These are phyloP conservation scores for Reticulitermes speratus DNA, from an alignment of 1,140 invertebrate genomes.

Conservation along the genomic window DNA sequence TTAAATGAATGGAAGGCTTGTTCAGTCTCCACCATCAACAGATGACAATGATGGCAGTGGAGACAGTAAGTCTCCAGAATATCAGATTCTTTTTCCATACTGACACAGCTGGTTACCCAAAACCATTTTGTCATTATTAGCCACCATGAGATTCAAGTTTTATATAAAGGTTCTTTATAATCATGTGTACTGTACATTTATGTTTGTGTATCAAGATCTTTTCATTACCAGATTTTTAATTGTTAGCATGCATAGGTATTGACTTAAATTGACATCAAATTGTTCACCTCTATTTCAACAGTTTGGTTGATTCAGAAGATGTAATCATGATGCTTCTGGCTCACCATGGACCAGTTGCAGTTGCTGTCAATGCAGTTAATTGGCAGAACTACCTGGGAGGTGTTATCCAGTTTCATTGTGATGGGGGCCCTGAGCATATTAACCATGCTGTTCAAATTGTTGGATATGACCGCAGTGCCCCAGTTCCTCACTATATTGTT, in stretches of 20 bases:
- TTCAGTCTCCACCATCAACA: no score
- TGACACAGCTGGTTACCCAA: no score
- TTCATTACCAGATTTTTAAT: no score
- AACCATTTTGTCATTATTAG: no score
- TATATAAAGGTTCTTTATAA: no score
- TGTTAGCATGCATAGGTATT: background rate
- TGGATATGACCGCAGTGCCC: constrained; percentile 73
- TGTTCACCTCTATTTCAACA: constrained; percentile 42
- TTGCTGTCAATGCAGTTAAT: constrained; percentile 77
- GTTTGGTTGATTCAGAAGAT: constrained; percentile 66
- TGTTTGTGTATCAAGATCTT: no score
- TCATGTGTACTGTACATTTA: no score
- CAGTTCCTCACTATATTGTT: constrained; percentile 79
- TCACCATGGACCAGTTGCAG: constrained; percentile 71
- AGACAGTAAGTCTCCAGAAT: no score
- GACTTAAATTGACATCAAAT: background rate
- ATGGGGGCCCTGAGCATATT: constrained; percentile 56
- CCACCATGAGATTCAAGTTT: no score
- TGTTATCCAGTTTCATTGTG: constrained; percentile 80
- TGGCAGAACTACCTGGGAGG: constrained; percentile 90
- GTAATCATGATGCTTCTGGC: constrained; percentile 63
- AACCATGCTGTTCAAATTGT: constrained; percentile 88
- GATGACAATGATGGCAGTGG: no score
- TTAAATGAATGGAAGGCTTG: no score
- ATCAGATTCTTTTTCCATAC: no score